Conservation (phyloP, 2,888 invertebrate genomes). For the Hipparchia semele region DNA sequence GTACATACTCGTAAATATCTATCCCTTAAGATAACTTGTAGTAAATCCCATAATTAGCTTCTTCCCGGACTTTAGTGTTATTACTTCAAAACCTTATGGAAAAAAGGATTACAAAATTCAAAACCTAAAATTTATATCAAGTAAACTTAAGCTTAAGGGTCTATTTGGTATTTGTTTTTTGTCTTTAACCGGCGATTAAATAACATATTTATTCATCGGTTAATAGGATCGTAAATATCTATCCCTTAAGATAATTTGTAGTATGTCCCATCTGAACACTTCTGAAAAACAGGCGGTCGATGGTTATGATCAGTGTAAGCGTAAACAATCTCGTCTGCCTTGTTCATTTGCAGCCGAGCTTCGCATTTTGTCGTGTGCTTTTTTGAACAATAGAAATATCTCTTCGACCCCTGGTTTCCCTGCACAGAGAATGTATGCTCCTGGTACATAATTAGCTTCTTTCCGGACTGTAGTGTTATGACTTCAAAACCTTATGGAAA, state of each 20-base stretch:
- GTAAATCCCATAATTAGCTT: conserved; percentile 35
- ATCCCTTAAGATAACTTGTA: conserved; percentile 22
- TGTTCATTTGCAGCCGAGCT: conserved; percentile 40
- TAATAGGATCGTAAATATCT: neutral
- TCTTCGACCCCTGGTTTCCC: conserved; percentile 35
- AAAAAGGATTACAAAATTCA: neutral
- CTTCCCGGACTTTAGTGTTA: conserved; percentile 33
- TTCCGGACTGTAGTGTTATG: conserved; percentile 34
- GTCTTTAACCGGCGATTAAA: neutral
- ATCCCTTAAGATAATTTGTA: conserved; percentile 23
- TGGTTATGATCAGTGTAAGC: conserved; percentile 32
- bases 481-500: conserved; percentile 31
- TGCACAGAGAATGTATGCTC: conserved; percentile 42
- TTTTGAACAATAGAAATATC: conserved; percentile 41
- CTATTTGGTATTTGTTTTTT: no score
- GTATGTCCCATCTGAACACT: conserved; percentile 31
- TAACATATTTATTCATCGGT: neutral
- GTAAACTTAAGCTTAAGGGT: no score
- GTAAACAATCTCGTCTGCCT: conserved; percentile 24
- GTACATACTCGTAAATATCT: neutral
- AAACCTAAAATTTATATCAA: neutral
- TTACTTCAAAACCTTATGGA: conserved; percentile 31
- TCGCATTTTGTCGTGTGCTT: conserved; percentile 35
- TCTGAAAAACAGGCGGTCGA: conserved; percentile 25
- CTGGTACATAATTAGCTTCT: conserved; percentile 38